Base-by-base conservation (phyloP, 2,113 vertebrate species). In the Scytalopus superciliaris region DNA sequence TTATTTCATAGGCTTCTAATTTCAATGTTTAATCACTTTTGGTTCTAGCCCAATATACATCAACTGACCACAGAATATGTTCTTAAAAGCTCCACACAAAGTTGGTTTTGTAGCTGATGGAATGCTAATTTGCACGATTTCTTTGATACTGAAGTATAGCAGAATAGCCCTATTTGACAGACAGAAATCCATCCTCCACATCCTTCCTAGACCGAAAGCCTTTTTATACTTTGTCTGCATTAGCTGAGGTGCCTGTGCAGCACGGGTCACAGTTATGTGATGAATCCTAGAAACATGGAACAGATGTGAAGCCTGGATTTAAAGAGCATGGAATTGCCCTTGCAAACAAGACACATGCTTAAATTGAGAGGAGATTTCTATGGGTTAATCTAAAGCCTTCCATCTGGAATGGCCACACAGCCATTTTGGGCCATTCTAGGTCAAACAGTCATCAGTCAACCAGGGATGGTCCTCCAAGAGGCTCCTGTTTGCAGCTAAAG, bases 81-180 rank as follows among this genome's bases (percentile, higher is more conserved):
- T 70, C 74, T 92, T 96, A 84, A 86, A 97, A 97, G 62, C 87
- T 94, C 89, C 84, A 47, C 70, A 78, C 52, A 70, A 96, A 96
- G 55, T 73, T 90, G 55, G 56, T 92, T 96, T 96, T 92, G 76
- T 78, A 89, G 73, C 28, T 93, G 95, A 97, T 70, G 74, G 69
- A 95, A 95, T 84, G 93, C 81, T 97, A 82, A 91, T 96, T 96
- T 97, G 77, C 78, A 97, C 57, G 37, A 96, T 92, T 97, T 97
- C 68, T 93, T 97, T 96, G 83, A 91, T 89, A 89, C 42, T 84
- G 44, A 87, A 95, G 84, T 89, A 45, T 74, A 91, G 90, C 62
- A 90, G 93, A 95, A 84, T 74, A 88, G 80, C 24, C 96, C 24
- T 62, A 40, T 73, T 90, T 24, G 12, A 64, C 80, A 85, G 79